Percentiles rank a stretch among this genome's conserved stretches.
These are phyloP conservation scores for Crotalus helleri DNA, from an alignment of 2,113 vertebrate genomes.

Conservation along the genomic window DNA sequence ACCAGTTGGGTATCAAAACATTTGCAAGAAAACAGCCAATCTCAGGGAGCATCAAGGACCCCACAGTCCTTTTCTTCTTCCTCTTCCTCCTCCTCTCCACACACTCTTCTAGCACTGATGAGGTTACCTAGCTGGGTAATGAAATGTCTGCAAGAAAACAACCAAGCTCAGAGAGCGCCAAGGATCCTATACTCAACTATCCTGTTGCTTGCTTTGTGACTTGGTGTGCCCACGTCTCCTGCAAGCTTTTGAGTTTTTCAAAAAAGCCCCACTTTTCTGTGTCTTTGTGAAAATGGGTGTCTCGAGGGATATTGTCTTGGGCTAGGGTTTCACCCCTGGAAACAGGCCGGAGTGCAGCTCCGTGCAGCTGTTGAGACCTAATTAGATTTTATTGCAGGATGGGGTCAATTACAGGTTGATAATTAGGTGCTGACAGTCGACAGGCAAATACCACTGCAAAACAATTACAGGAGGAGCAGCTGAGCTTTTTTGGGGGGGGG, in stretches of 20 bases:
- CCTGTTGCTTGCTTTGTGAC: not conserved
- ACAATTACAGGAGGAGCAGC: not conserved
- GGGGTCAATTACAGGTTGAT: conserved; percentile 9
- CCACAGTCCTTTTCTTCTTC: not conserved
- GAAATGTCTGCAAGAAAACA: not conserved
- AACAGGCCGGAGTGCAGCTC: not conserved
- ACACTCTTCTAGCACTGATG: not conserved
- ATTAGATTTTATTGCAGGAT: not conserved
- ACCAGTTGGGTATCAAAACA: not conserved
- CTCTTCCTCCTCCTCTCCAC: not conserved
- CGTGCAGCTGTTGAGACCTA: not conserved
- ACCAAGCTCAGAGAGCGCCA: not conserved
- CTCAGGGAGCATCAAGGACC: not conserved
- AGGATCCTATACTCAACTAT: not conserved
- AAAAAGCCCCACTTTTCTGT: too few species aligned
- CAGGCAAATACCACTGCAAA: not conserved
- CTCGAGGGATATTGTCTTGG: too few species aligned
- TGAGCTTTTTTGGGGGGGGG: not conserved
- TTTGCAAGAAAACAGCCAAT: not conserved
- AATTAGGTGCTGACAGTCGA: conserved; percentile 14
- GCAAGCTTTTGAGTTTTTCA: not conserved
- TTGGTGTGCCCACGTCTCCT: not conserved
- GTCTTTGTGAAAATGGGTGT: not conserved
- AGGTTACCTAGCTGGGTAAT: not conserved
- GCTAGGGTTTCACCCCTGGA: not conserved